A percentile compares a stretch with the other conserved stretches of the same genome.
These are phyloP conservation scores for Styela plicata DNA, from an alignment of 23 tunicate species.

Conservation along the genomic window DNA sequence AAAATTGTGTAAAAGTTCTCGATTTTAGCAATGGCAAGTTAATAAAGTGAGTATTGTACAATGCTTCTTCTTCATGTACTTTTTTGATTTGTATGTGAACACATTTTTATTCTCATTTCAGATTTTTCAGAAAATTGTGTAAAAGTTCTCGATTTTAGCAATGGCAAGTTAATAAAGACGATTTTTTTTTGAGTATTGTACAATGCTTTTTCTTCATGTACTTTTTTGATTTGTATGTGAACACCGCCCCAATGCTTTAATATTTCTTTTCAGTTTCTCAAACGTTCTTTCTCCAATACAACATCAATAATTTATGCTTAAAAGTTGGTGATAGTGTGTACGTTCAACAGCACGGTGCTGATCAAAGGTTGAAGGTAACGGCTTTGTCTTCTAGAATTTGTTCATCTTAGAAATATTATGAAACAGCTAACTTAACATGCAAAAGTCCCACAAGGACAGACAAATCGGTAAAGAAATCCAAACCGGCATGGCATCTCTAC, in stretches of 20 bases:
- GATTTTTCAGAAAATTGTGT: neutral
- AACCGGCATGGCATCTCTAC: too few species aligned
- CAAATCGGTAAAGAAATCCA: too few species aligned
- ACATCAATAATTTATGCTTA: slow-evolving; percentile 48
- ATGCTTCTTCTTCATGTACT: too few species aligned
- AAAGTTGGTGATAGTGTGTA: slow-evolving; percentile 90
- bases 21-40: too few species aligned
- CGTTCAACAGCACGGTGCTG: slow-evolving; percentile 30
- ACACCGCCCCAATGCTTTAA: neutral
- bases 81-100: neutral
- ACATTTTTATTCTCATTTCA: neutral
- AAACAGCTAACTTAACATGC: too few species aligned
- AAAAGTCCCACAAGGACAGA: too few species aligned
- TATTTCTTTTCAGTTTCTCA: slow-evolving; percentile 1
- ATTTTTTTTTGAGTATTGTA: neutral
- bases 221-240: neutral
- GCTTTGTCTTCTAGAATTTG: too few species aligned
- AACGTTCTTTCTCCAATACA: slow-evolving; percentile 61
- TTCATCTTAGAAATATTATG: too few species aligned
- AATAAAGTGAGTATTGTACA: too few species aligned
- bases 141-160: neutral
- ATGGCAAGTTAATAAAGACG: too few species aligned
- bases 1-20: too few species aligned
- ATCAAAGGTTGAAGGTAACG: slow-evolving; percentile 51
- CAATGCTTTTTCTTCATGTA: too few species aligned